These are phyloP conservation scores for Lithophane semibrunnea DNA, from an alignment of 2,888 invertebrate genomes.

Conservation along the genomic window DNA sequence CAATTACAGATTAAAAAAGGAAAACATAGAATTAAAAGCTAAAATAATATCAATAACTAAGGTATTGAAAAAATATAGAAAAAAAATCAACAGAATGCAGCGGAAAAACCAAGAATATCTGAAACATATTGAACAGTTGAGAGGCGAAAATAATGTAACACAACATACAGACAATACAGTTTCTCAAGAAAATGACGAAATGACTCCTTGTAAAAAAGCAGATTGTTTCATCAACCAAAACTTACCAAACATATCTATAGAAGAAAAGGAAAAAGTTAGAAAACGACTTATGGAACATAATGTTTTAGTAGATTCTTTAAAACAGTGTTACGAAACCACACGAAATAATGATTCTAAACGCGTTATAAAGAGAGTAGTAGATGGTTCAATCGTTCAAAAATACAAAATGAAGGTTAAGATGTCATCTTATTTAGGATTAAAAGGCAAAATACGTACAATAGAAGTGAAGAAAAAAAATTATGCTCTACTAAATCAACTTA, in stretches of 20 bases:
- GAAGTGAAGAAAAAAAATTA: not conserved
- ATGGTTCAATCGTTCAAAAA: not conserved
- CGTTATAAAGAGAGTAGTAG: not conserved
- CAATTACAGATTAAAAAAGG: no score
- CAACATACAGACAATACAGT: no score
- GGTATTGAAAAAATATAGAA: no score
- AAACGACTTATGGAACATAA: not conserved
- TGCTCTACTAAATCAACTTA: constrained; percentile 3
- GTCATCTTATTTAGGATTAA: not conserved
- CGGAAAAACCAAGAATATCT: not conserved
- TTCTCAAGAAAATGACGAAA: no score
- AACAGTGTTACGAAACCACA: not conserved
- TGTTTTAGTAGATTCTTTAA: constrained; percentile 3
- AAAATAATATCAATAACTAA: no score
- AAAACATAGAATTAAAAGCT: no score
- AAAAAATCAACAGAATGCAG: no score
- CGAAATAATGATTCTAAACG: not conserved
- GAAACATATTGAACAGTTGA: not conserved
- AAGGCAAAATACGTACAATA: not conserved
- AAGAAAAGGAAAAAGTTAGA: not conserved
- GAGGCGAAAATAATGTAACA: no score
- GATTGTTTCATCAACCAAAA: not conserved
- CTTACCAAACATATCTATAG: not conserved
- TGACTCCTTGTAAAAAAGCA: not conserved
- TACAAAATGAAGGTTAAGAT: not conserved